phyloP scores from a whole-genome alignment of 2,113 vertebrate genomes.

The Hemiprocne comata region DNA sequence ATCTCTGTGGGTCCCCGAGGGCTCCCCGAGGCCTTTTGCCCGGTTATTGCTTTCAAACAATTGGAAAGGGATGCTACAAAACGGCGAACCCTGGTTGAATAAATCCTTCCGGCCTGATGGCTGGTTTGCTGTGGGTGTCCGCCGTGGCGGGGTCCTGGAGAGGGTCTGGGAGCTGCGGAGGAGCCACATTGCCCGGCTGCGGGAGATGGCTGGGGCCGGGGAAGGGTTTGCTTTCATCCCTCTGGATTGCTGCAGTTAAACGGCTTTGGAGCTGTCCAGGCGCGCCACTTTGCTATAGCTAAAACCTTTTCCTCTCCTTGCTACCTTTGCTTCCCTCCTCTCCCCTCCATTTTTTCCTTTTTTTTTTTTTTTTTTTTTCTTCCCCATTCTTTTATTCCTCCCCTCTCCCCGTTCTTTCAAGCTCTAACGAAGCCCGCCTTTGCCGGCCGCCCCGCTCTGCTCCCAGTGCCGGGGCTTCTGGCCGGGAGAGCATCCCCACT shows the following conservation, averaged over 20 bases:
- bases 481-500: background rate
- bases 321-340: fast-evolving
- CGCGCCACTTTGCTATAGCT: background rate
- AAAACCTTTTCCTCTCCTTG: background rate
- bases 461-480: background rate
- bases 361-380: background rate
- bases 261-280: conserved; percentile 34
- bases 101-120: background rate
- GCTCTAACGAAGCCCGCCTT: background rate
- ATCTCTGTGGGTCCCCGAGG: background rate
- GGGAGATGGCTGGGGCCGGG: background rate
- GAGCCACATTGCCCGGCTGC: background rate
- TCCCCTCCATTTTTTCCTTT: fast-evolving
- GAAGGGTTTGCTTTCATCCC: background rate
- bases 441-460: background rate
- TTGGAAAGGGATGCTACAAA: background rate
- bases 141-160: background rate
- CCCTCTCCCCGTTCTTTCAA: background rate
- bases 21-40: background rate
- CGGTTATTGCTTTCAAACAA: background rate
- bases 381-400: too few relatives aligned
- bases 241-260: background rate
- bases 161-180: fast-evolving
- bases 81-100: background rate
- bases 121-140: background rate